phyloP scores from a whole-genome alignment of 2,888 invertebrate genomes.

The Phytoseiulus persimilis region DNA sequence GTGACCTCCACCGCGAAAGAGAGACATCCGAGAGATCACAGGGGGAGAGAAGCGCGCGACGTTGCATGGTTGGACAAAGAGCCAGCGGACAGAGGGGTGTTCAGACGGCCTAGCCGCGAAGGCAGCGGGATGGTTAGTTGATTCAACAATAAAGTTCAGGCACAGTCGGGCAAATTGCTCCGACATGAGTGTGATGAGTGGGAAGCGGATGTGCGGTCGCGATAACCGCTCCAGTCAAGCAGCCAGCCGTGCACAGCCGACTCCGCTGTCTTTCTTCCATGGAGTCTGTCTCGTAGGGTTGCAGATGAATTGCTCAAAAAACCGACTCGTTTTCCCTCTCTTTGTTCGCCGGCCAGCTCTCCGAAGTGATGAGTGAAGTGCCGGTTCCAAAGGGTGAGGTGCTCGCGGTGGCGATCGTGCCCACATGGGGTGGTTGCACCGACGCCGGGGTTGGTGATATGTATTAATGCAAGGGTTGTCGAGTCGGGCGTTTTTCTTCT shows the following conservation, averaged over 20 bases:
- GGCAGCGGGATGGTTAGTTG: neutral
- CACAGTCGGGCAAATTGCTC: neutral
- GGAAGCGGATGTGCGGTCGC: conserved; percentile 5
- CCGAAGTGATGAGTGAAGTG: neutral
- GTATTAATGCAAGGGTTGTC: neutral
- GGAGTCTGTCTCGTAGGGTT: neutral
- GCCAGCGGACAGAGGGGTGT: too few species aligned
- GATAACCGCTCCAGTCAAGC: neutral
- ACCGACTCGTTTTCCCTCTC: neutral
- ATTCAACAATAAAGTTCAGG: neutral
- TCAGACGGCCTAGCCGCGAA: too few species aligned
- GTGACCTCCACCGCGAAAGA: too few species aligned
- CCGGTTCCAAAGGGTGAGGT: neutral
- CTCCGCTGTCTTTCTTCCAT: neutral
- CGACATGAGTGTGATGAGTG: neutral
- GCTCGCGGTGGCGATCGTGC: neutral
- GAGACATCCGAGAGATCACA: too few species aligned
- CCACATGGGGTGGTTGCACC: neutral
- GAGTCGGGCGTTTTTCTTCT: neutral
- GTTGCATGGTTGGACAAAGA: too few species aligned
- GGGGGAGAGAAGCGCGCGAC: too few species aligned
- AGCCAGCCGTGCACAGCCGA: neutral
- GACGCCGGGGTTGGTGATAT: neutral
- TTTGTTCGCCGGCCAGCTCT: neutral
- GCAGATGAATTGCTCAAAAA: conserved; percentile 5